Evolutionary conservation across 2,113 vertebrate species (phyloP), one percentile per base, ranked within the genome.

Genomic region (Verasper variegatus): DNA sequence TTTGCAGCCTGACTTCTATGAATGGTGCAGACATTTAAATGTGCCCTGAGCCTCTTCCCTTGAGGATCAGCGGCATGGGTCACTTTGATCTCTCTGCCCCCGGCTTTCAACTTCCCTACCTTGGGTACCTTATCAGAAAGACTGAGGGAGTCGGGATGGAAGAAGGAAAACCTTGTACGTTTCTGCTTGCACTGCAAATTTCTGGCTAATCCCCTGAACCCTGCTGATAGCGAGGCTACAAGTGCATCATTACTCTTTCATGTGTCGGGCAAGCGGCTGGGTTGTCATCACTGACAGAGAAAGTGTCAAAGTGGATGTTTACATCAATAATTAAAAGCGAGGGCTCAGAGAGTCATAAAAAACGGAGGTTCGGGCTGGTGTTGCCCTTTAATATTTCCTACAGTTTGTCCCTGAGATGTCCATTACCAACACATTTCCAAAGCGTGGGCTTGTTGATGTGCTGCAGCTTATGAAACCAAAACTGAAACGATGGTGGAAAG

Each of bases 261-360:
- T 90, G 83, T 85, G 76, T 65, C 56, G 24, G 78, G 70, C 71
- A 74, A 74, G 74, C 63, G 54, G 56, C 60, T 40, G 75, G 68
- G 68, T 82, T 88, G 88, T 88, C 89, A 79, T 88, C 78, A 42
- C 65, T 64, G 82, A 83, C 77, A 64, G 78, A 77, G 58, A 70
- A 82, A 77, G 84, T 91, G 87, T 92, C 89, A 89, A 88, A 84
- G 88, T 79, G 83, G 80, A 89, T 90, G 84, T 92, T 90, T 86
- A 74, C 82, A 93, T 92, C 80, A 89, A 93, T 92, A 89, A 91
- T 92, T 89, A 85, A 92, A 80, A 69, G 4, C 12, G 21, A 75
- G 67, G 58, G 70, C 81, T 85, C 63, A 20, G 58, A 61, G 61
- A 84, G 72, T 84, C 75, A 81, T 71, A 78, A 71, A 31, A 77